Conservation (phyloP, 2,113 vertebrate species). For the Heliornis fulica region DNA sequence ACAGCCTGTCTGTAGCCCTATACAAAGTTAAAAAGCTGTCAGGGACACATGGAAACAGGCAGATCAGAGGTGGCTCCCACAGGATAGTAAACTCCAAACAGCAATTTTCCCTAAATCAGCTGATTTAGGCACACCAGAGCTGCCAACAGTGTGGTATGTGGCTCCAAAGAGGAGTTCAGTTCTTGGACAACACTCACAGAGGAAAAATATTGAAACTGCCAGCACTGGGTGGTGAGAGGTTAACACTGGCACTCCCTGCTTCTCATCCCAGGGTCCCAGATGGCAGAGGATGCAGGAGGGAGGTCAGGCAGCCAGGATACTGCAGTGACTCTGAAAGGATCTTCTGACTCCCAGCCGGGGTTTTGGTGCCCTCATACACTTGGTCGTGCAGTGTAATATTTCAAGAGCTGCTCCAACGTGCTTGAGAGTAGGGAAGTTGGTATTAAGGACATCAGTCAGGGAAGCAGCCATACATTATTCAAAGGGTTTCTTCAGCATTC, state of each 20-base stretch:
- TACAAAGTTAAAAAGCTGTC: not conserved
- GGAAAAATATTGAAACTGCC: not conserved
- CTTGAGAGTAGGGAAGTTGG: not conserved
- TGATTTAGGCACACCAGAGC: not conserved
- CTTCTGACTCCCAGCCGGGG: not conserved
- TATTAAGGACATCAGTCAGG: not conserved
- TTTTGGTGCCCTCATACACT: not conserved
- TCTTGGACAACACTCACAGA: not conserved
- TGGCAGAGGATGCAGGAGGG: not conserved
- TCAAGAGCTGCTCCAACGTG: not conserved
- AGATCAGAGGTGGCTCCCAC: not conserved
- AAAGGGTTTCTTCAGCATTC: not conserved
- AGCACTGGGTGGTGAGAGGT: not conserved
- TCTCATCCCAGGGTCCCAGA: not conserved
- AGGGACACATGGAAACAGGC: not conserved
- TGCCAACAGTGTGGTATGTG: rapidly evolving
- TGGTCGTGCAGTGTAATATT: not conserved
- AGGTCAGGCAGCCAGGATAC: not conserved
- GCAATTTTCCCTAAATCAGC: not conserved
- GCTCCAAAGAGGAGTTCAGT: not conserved
- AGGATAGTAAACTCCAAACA: not conserved
- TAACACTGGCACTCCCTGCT: not conserved
- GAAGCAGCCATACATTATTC: not conserved
- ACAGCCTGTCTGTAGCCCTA: no score
- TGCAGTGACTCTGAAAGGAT: not conserved